Evolutionary conservation across 2,797 vertebrate species (phyloP).

Genomic region (Helicolenus hilgendorfi): DNA sequence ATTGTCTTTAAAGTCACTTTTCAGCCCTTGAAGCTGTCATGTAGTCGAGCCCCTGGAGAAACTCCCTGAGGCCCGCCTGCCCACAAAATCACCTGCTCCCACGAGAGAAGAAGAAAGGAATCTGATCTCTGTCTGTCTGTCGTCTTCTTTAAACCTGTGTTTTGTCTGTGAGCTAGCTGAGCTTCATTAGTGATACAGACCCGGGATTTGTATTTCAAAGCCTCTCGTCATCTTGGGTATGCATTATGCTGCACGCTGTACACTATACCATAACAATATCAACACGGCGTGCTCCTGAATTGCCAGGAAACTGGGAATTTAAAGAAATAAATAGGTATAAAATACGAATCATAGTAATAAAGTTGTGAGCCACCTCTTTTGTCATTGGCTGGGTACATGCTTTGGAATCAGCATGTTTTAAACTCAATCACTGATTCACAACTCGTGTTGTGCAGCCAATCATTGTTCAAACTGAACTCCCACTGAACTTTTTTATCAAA

Average conservation of each 20-base stretch:
- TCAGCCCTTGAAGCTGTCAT: not conserved
- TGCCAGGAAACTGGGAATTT: not conserved
- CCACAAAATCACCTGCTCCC: constrained; percentile 36
- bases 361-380: not conserved
- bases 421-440: not conserved
- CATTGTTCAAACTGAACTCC: not conserved
- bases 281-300: not conserved
- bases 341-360: not conserved
- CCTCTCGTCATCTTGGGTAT: not conserved
- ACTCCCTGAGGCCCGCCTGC: not conserved
- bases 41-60: not conserved
- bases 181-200: constrained; percentile 39
- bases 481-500: not conserved
- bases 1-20: constrained; percentile 28
- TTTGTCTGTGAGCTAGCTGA: constrained; percentile 20
- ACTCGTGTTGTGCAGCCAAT: not conserved
- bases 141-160: not conserved
- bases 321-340: not conserved
- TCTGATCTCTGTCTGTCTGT: not conserved
- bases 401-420: not conserved
- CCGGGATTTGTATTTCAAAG: constrained; percentile 65
- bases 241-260: not conserved
- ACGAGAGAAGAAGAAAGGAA: constrained; percentile 18
- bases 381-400: not conserved
- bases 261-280: not conserved